These are phyloP conservation scores for Cantharis flavilabris DNA, from an alignment of 2,888 invertebrate genomes.

Conservation along the genomic window DNA sequence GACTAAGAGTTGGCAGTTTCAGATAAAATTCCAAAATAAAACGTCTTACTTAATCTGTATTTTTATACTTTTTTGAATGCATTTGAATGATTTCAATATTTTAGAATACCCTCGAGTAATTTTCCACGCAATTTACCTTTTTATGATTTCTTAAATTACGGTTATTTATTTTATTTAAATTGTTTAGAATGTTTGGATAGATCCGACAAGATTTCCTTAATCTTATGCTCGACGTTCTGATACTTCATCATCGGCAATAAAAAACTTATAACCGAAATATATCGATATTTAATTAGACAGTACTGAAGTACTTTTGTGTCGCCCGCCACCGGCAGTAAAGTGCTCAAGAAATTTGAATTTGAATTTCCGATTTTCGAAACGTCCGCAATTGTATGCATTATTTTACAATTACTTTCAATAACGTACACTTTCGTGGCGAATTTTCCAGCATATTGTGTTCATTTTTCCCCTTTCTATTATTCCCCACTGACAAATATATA, in stretches of 20 bases:
- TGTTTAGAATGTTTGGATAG: neutral
- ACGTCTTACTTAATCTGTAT: neutral
- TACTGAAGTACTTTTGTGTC: too few species aligned
- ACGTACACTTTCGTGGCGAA: neutral
- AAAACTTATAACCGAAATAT: too few species aligned
- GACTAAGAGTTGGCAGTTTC: neutral
- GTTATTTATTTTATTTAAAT: neutral
- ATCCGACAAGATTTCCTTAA: neutral
- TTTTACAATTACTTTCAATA: neutral
- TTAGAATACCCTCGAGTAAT: neutral
- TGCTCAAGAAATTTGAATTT: neutral
- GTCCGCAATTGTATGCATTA: neutral
- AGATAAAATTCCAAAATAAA: neutral
- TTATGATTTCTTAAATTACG: neutral
- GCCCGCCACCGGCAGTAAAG: too few species aligned
- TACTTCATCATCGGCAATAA: too few species aligned
- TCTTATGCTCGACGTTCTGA: too few species aligned
- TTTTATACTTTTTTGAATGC: neutral
- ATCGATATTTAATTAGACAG: too few species aligned
- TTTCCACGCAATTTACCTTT: neutral
- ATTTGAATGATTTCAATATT: neutral
- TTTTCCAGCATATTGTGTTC: neutral
- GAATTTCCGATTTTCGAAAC: neutral
- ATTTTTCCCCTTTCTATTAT: neutral
- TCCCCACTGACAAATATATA: neutral